Conservation (phyloP, 2,113 vertebrate species). For the Noctilio leporinus region DNA sequence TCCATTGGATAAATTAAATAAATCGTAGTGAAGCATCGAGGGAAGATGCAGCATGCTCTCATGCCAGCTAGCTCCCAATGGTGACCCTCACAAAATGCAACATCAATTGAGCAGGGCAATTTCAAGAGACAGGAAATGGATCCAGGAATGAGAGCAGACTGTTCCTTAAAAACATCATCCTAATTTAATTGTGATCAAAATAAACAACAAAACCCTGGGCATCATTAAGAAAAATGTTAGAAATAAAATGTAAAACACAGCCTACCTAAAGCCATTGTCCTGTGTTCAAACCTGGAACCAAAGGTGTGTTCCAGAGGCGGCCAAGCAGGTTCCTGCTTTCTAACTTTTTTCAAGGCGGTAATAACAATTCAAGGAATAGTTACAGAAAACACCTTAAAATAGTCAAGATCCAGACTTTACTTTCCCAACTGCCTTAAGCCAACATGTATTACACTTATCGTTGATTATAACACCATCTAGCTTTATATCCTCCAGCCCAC, state of each 20-base stretch:
- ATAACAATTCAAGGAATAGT: background rate
- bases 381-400: background rate
- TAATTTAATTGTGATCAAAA: background rate
- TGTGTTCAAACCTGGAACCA: background rate
- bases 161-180: conserved; percentile 33
- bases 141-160: background rate
- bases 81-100: background rate
- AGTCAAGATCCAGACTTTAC: background rate
- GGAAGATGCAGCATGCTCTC: background rate
- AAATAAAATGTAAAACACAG: background rate
- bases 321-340: background rate
- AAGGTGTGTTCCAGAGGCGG: background rate
- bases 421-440: background rate
- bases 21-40: background rate
- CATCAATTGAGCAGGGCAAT: background rate
- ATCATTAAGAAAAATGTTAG: background rate
- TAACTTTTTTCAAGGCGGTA: background rate
- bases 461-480: background rate
- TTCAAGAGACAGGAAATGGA: background rate
- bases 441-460: background rate
- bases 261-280: background rate
- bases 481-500: background rate
- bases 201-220: background rate
- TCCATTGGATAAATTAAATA: background rate
- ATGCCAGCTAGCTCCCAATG: rapidly evolving